Percentiles rank a stretch among this genome's conserved stretches.
These are phyloP conservation scores for Apeira syringaria DNA, from an alignment of 2,888 invertebrate species.

Conservation along the genomic window DNA sequence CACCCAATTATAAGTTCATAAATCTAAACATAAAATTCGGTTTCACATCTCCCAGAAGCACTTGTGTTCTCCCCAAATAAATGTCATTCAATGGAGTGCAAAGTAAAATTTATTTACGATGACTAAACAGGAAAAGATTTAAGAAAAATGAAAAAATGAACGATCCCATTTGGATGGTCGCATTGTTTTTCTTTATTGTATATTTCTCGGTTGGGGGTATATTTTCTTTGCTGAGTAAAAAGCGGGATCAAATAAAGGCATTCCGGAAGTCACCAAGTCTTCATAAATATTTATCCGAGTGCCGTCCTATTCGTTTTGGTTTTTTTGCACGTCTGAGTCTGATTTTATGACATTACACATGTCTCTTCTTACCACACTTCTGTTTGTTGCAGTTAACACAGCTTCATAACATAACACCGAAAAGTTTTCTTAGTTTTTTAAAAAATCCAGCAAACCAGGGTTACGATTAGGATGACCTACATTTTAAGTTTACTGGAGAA, in stretches of 20 bases:
- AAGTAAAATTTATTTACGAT: constrained; percentile 17
- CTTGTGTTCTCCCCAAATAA: constrained; percentile 21
- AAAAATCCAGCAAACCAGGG: no score
- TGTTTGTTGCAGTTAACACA: no score
- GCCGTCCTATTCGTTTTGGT: constrained; percentile 7
- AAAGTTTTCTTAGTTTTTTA: no score
- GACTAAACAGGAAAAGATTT: constrained; percentile 22
- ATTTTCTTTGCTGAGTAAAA: constrained; percentile 11
- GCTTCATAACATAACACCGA: no score
- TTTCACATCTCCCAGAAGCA: constrained; percentile 8
- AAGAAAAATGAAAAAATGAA: constrained; percentile 8
- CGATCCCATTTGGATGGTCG: neutral
- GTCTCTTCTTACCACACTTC: no score
- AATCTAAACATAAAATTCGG: neutral
- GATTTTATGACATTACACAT: neutral
- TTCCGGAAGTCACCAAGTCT: constrained; percentile 17
- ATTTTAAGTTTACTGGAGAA: no score
- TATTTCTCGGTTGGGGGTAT: constrained; percentile 4
- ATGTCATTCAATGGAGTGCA: constrained; percentile 18
- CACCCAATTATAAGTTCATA: neutral
- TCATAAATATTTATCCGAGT: constrained; percentile 25
- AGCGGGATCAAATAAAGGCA: constrained; percentile 21
- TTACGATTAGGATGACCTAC: no score
- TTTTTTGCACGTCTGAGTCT: constrained; percentile 14
- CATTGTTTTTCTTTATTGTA: constrained; percentile 14